Evolutionary conservation across 2,797 vertebrate species (phyloP), one percentile per base, ranked within the genome.

Genomic region (Salmo trutta): DNA sequence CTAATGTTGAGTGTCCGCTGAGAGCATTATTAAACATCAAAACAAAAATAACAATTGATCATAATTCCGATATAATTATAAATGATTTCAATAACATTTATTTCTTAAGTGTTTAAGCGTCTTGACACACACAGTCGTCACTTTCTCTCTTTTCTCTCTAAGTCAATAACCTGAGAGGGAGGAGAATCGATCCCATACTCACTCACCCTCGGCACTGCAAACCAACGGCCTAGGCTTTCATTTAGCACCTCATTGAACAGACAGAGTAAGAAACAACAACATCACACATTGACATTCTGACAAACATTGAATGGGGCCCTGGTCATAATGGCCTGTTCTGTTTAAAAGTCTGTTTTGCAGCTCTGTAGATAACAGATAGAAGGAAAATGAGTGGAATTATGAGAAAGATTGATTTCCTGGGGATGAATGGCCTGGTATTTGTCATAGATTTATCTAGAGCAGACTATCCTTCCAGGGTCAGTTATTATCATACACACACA

Each of bases 201-300:
- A 86, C 16, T 7, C 66, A 19, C 27, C 70, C n/a, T 10, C 5
- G 10, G 75, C 81, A 71, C 62, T 64, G 80, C 84, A 86, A 85
- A 84, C 73, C 81, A 81, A 87, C 87, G 75, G 73, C 81, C 85
- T 80, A 83, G 74, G 53, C 90, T 92, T 91, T 94, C 91, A 93
- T 93, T 94, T 92, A 93, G 89, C 92, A 93, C 85, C 90, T 92
- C 91, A 91, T 93, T 94, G 92, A 92, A 90, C 90, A 88, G 82
- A 24, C 41, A 47, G 41, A 47, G 41, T 10, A 33, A 90, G 88
- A 91, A 93, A 91, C 89, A 69, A 78, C 81, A 92, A 89, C 82
- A 90, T 91, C 86, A 89, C 89, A 88, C 86, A 89, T 88, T 92
- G 92, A 90, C 89, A 88, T 91, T 88, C 79, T 88, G 92, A 92